Evolutionary conservation across 2,888 invertebrate species (phyloP), one percentile per base, ranked within the genome.

Genomic region (Acleris sparsana): DNA sequence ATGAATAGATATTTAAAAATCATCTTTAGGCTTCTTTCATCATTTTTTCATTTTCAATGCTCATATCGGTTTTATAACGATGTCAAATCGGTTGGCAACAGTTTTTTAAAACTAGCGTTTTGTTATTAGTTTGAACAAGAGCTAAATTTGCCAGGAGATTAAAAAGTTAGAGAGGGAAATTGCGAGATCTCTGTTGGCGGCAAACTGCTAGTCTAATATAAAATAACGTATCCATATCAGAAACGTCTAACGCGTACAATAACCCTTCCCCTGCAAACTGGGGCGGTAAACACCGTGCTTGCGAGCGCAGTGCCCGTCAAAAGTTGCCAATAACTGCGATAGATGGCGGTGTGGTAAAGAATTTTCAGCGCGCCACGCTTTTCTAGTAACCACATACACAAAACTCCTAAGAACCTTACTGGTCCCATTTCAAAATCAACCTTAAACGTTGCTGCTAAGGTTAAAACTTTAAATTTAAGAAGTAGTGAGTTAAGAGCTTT

Each of bases 331-430:
- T 88, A 87, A 74, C 72, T 68, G 60, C 79, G 86, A 90, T 89
- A 90, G 92, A 91, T 91, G 91, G 88, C 87, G 84, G 67, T 85
- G 76, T 75, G 76, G 75, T 82, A 80, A 84, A 83, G 81, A 84
- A 83, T 83, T 80, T 77, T 69, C 69, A 69, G 66, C 68, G 60
- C 57, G 20, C 11, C 44, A 60, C 58, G 59, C 57, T 20, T 48
- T 57, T 56, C 55, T 20, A n/a, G 1, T 11, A 56, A 39, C 56
- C 56, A 18, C 29, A 58, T 17, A 16, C 18, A 17, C 6, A 43
- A 55, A 64, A 18, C 18, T 59, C 48, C n/a, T 43, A 55, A 49
- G 29, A 43, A 59, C 25, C 18, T 7, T 13, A 11, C 16, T 16
- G 33, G 17, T 43, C 6, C 18, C 43, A 29, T 44, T 18, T 52